phyloP scores from a whole-genome alignment of 2,113 vertebrate genomes.

The Thalassoma bifasciatum region DNA sequence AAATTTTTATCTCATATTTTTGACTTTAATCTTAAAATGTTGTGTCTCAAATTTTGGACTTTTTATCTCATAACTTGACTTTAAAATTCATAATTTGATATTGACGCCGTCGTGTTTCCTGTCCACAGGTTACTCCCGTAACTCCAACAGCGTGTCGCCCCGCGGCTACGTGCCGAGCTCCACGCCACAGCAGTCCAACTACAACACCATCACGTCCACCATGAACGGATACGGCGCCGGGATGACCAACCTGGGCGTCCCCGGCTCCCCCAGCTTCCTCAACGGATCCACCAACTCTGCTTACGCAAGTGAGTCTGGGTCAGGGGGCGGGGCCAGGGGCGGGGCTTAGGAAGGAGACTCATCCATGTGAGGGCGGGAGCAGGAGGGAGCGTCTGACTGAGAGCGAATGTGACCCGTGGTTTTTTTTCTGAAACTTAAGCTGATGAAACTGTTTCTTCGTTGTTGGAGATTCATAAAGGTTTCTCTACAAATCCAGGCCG shows the following conservation, averaged over 20 bases:
- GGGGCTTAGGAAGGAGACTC: background rate
- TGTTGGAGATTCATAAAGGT: no score
- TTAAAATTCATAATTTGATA: no score
- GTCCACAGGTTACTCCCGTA: conserved; percentile 90
- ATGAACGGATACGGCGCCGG: conserved; percentile 89
- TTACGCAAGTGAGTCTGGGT: conserved; percentile 90
- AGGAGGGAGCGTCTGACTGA: background rate
- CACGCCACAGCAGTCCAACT: conserved; percentile 92
- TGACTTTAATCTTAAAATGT: no score
- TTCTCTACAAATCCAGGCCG: no score
- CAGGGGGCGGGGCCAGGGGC: no score
- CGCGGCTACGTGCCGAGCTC: conserved; percentile 93
- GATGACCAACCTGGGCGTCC: conserved; percentile 92
- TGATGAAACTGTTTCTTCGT: no score
- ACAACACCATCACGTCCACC: conserved; percentile 88
- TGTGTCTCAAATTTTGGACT: no score
- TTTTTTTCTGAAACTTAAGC: background rate
- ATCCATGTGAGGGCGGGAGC: conserved; percentile 4
- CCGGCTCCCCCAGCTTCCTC: conserved; percentile 95
- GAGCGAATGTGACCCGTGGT: background rate
- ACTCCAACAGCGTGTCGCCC: conserved; percentile 89
- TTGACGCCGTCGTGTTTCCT: background rate
- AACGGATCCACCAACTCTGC: conserved; percentile 95
- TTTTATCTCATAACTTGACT: no score
- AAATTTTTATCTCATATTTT: no score